phyloP scores from a whole-genome alignment of 2,113 vertebrate genomes.

The Bettongia penicillata region DNA sequence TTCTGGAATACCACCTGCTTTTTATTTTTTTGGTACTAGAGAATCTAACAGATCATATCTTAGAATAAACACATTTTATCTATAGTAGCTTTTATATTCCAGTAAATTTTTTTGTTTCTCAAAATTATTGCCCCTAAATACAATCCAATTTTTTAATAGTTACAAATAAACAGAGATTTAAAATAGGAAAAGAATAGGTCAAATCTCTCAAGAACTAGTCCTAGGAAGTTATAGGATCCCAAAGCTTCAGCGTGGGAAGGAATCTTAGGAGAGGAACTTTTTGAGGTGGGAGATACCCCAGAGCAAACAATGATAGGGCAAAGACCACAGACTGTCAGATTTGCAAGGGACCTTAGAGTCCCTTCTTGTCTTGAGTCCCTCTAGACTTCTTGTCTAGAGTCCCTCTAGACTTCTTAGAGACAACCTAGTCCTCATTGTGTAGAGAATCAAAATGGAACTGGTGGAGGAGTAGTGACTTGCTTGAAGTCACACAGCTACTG shows the following conservation, averaged over 20 bases:
- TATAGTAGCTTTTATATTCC: constrained; percentile 78
- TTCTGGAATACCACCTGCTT: constrained; percentile 78
- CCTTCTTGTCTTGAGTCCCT: too few relatives aligned
- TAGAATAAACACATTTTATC: constrained; percentile 67
- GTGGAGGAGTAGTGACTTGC: not conserved
- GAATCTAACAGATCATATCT: constrained; percentile 72
- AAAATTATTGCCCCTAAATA: constrained; percentile 74
- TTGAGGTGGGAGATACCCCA: constrained; percentile 39
- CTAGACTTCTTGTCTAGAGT: too few relatives aligned
- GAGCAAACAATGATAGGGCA: not conserved
- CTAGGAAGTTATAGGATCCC: constrained; percentile 47
- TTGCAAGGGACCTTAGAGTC: not conserved
- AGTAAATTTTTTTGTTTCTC: constrained; percentile 74
- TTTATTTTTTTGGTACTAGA: constrained; percentile 70
- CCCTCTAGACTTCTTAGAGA: too few relatives aligned
- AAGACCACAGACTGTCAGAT: not conserved
- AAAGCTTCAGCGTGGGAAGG: not conserved
- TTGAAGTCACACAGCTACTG: not conserved
- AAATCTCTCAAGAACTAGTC: constrained; percentile 63
- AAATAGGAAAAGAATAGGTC: constrained; percentile 57
- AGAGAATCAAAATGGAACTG: not conserved
- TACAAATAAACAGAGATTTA: constrained; percentile 68
- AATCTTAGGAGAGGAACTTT: constrained; percentile 64
- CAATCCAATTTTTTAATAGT: constrained; percentile 72
- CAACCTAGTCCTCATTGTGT: not conserved